Percentiles rank a stretch among this genome's conserved stretches.
These are phyloP conservation scores for Maccullochella peelii DNA, from an alignment of 2,113 vertebrate species.

Conservation along the genomic window DNA sequence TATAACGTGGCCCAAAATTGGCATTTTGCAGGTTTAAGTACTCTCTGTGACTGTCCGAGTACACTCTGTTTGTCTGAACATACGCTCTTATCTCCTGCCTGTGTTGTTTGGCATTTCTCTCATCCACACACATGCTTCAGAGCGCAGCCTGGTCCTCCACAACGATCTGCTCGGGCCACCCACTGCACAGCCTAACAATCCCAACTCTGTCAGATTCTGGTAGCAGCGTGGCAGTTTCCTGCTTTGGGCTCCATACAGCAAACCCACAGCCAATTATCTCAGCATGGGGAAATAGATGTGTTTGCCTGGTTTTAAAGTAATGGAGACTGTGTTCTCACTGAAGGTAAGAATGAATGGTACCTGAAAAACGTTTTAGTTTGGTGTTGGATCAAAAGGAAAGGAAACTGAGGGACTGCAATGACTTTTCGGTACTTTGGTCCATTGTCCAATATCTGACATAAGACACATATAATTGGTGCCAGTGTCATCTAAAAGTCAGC, in stretches of 20 bases:
- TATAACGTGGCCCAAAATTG: neutral
- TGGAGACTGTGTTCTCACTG: neutral
- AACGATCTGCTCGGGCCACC: slow-evolving; percentile 65
- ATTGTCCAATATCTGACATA: neutral
- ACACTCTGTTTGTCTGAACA: slow-evolving; percentile 16
- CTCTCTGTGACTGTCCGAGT: neutral
- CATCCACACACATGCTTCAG: slow-evolving; percentile 28
- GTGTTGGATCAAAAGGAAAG: neutral
- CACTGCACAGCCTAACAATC: slow-evolving; percentile 62
- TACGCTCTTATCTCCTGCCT: slow-evolving; percentile 48
- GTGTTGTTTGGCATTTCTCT: slow-evolving; percentile 44
- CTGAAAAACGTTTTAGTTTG: neutral
- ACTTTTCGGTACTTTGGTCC: neutral
- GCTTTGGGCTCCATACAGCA: slow-evolving; percentile 17
- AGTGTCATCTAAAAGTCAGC: neutral
- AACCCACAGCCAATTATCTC: slow-evolving; percentile 64
- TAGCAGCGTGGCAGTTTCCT: slow-evolving; percentile 51
- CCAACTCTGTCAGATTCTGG: slow-evolving; percentile 55
- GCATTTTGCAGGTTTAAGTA: neutral
- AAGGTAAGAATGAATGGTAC: neutral
- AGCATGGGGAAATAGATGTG: slow-evolving; percentile 43
- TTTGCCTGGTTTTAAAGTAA: slow-evolving; percentile 30
- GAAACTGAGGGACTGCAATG: neutral
- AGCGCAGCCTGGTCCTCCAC: slow-evolving; percentile 32
- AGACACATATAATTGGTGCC: neutral